Conservation (phyloP, 2,797 vertebrate species). For the Catamblyrhynchus diadema region DNA sequence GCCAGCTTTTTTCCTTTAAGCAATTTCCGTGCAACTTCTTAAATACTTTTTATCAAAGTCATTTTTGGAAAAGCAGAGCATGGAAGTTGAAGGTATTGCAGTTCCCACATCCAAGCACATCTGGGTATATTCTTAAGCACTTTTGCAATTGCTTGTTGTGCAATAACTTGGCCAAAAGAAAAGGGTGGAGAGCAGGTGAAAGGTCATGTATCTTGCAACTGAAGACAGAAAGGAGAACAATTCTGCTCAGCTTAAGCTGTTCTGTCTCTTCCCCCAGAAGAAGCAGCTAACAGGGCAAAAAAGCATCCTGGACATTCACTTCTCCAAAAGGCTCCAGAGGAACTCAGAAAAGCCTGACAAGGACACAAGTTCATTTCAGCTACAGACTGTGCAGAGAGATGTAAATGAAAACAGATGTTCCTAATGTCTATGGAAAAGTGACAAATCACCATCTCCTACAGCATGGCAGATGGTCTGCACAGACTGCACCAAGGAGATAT, state of each 20-base stretch:
- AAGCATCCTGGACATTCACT: neutral
- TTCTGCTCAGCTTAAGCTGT: neutral
- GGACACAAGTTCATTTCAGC: neutral
- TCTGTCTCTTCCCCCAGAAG: neutral
- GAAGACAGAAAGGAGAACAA: neutral
- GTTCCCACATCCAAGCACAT: neutral
- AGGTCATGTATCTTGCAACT: neutral
- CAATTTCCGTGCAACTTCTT: neutral
- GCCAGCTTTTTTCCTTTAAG: neutral
- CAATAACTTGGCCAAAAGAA: neutral
- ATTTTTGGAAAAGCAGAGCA: neutral
- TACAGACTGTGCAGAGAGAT: neutral
- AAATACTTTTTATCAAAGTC: neutral
- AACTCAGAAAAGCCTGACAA: conserved; percentile 3
- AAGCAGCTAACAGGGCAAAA: neutral
- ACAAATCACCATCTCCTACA: neutral
- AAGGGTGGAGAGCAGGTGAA: accelerated
- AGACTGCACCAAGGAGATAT: neutral
- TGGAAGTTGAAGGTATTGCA: neutral
- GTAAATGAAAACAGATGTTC: neutral
- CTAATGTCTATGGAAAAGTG: neutral
- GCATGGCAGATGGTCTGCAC: neutral
- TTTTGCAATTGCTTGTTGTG: neutral
- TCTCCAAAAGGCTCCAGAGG: neutral
- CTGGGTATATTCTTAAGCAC: neutral